phyloP scores from a whole-genome alignment of 2,797 vertebrate genomes.

The Astyanax mexicanus region DNA sequence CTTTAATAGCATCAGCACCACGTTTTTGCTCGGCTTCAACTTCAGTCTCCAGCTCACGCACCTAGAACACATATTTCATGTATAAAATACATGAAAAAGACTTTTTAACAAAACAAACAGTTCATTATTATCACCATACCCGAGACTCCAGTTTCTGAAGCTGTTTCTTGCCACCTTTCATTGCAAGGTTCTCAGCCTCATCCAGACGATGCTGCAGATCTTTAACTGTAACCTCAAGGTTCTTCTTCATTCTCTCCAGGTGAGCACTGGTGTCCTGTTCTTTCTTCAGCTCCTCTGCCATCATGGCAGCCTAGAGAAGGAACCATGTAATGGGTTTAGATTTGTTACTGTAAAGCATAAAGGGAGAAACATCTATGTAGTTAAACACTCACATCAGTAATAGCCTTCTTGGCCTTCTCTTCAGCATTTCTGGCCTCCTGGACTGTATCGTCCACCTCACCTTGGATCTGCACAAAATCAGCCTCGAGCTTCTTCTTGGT shows the following conservation, averaged over 20 bases:
- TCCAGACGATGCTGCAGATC: too few relatives aligned
- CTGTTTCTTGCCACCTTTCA: slow-evolving; percentile 79
- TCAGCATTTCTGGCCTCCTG: too few relatives aligned
- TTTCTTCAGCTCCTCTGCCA: background rate
- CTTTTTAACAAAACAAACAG: background rate
- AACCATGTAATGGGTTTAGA: background rate
- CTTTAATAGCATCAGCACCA: background rate
- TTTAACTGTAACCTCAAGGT: too few relatives aligned
- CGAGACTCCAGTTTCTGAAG: slow-evolving; percentile 50
- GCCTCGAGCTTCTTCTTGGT: slow-evolving; percentile 87
- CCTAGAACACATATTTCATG: slow-evolving; percentile 85
- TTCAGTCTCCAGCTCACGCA: background rate
- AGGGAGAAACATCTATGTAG: background rate
- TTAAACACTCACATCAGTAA: slow-evolving; percentile 82
- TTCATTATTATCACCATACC: slow-evolving; percentile 37
- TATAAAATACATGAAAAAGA: background rate
- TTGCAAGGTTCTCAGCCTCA: slow-evolving; percentile 79
- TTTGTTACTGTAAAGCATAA: background rate
- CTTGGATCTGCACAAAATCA: slow-evolving; percentile 72
- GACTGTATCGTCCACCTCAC: slow-evolving; percentile 85
- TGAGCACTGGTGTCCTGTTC: slow-evolving; percentile 2
- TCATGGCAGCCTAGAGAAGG: slow-evolving; percentile 71
- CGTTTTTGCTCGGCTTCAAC: too few relatives aligned
- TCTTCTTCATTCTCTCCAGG: too few relatives aligned
- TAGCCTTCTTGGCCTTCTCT: background rate